Evolutionary conservation across 1,140 invertebrate species (phyloP).

Genomic region (Orius laevigatus): DNA sequence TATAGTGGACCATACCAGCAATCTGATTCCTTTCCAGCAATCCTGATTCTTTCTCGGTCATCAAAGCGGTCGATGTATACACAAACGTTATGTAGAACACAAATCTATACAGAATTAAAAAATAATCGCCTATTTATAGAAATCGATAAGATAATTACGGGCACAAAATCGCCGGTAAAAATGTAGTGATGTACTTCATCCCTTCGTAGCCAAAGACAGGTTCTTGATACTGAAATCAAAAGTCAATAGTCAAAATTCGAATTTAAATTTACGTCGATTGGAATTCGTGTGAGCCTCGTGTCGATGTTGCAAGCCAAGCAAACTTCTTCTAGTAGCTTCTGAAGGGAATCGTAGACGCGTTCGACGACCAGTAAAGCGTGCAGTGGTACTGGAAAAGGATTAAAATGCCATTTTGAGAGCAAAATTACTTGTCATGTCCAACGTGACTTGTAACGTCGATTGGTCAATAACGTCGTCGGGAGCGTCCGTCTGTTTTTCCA

Average conservation of each 20-base stretch:
- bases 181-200: too few relatives aligned
- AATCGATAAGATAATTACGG: too few relatives aligned
- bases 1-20: conserved; percentile 9
- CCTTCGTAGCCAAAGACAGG: too few relatives aligned
- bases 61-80: conserved; percentile 6
- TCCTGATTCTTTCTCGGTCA: conserved; percentile 4
- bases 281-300: background rate
- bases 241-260: background rate
- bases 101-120: conserved; percentile 3
- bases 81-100: conserved; percentile 9
- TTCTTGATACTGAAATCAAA: too few relatives aligned
- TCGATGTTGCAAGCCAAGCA: conserved; percentile 3
- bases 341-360: conserved; percentile 1
- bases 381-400: too few relatives aligned
- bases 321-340: background rate
- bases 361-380: too few relatives aligned
- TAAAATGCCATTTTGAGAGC: too few relatives aligned
- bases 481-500: conserved; percentile 6
- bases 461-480: background rate
- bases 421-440: conserved; percentile 5
- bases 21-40: conserved; percentile 8
- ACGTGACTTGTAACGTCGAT: background rate
- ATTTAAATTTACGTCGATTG: background rate
- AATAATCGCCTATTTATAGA: too few relatives aligned
- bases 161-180: too few relatives aligned